Evolutionary conservation across 2,113 vertebrate genomes (phyloP), one percentile per base, ranked within the genome.

Genomic region (Hirundichthys speculiger): DNA sequence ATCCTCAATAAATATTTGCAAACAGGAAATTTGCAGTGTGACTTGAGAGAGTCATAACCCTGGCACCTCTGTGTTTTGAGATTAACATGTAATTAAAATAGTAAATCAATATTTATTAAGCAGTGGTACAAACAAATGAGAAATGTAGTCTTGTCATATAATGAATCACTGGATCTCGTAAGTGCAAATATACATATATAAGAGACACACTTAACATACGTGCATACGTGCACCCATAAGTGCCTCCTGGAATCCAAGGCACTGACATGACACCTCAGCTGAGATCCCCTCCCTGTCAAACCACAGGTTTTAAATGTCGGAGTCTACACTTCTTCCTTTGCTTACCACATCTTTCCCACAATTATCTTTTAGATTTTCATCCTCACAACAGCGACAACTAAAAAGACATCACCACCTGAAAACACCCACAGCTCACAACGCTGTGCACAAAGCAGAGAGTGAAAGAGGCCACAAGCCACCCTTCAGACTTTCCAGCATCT

Each of bases 91-190:
- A 90, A 92, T 92, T 93, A 92, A 92, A 88, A 91, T 87, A 76
- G 76, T 89, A 90, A 92, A 92, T 91, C 89, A 88, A 87, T 91
- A 90, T 91, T 90, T 93, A 92, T 91, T 86, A 91, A 89, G 83
- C 77, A 74, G 69, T 69, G 67, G 27, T 73, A 73, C 56, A 64
- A 90, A 79, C 70, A 80, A 80, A 88, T 85, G 43, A 70, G 77
- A 79, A 80, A 77, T 77, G 46, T 65, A 73, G 56, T 74, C 45
- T 20, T 57, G 59, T 72, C 62, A 60, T 39, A 75, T 77, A 83
- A 79, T 70, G 57, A 75, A 57, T 75, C 56, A 45, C 5, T 61
- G 53, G 40, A n/a, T n/a, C n/a, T n/a, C n/a, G n/a, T n/a, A n/a
- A n/a, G n/a, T n/a, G n/a, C n/a, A n/a, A n/a, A n/a, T n/a, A n/a